A percentile compares a stretch with the other conserved stretches of the same genome.
phyloP scores from a whole-genome alignment of 2,888 invertebrate genomes.

The Poecilobothrus nobilitatus region DNA sequence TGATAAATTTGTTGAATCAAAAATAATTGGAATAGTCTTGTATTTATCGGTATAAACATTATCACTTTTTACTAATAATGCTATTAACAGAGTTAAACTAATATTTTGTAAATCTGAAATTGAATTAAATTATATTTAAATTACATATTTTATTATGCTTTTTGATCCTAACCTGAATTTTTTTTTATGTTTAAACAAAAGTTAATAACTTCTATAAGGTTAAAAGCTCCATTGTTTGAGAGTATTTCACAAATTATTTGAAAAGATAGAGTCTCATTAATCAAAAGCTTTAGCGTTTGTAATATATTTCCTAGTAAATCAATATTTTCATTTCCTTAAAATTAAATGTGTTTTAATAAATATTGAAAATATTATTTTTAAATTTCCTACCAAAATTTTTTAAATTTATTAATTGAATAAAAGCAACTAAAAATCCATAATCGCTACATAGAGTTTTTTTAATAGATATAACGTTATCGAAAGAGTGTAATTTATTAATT shows the following conservation, averaged over 20 bases:
- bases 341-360: neutral
- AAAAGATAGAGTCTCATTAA: slow-evolving; percentile 15
- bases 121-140: slow-evolving; percentile 7
- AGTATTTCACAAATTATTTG: slow-evolving; percentile 12
- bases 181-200: neutral
- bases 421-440: slow-evolving; percentile 22
- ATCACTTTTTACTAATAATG: slow-evolving; percentile 19
- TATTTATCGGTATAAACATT: slow-evolving; percentile 10
- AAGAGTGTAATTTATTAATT: slow-evolving; percentile 30
- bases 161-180: neutral
- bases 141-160: neutral
- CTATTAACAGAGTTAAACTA: slow-evolving; percentile 16
- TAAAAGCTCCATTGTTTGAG: neutral
- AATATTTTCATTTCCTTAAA: slow-evolving; percentile 11
- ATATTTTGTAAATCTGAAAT: slow-evolving; percentile 16
- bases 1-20: slow-evolving; percentile 15
- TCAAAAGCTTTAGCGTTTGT: slow-evolving; percentile 14
- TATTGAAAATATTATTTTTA: too few species aligned
- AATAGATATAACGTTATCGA: slow-evolving; percentile 28
- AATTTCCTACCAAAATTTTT: slow-evolving; percentile 19
- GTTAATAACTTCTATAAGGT: neutral
- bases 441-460: slow-evolving; percentile 36
- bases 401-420: slow-evolving; percentile 20
- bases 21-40: slow-evolving; percentile 13
- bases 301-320: slow-evolving; percentile 11